These are phyloP conservation scores for Callosobruchus maculatus DNA, from an alignment of 2,888 invertebrate genomes.

Conservation along the genomic window DNA sequence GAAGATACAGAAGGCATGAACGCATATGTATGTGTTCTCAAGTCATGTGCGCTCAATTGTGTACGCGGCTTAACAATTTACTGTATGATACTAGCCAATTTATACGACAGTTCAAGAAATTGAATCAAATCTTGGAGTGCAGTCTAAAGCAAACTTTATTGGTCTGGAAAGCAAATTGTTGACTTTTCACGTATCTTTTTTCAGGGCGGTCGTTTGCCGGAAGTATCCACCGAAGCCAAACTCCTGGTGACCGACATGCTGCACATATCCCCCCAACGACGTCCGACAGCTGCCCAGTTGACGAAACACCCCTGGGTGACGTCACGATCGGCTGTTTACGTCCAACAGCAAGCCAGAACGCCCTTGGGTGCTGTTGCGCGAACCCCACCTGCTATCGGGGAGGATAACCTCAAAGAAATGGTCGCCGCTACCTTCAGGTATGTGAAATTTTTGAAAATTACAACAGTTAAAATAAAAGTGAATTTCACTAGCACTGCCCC, in stretches of 20 bases:
- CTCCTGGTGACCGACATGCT: slow-evolving; percentile 89
- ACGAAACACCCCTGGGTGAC: slow-evolving; percentile 84
- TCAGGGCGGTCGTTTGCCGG: slow-evolving; percentile 70
- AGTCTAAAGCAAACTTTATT: no score
- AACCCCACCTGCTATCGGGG: slow-evolving; percentile 1
- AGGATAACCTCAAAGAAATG: slow-evolving; percentile 54
- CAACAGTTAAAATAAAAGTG: no score
- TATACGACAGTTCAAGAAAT: no score
- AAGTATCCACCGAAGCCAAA: slow-evolving; percentile 80
- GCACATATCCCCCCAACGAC: slow-evolving; percentile 85
- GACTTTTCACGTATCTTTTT: background rate
- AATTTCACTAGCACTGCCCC: no score
- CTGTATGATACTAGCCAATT: no score
- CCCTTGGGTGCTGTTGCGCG: background rate
- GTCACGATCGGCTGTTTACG: slow-evolving; percentile 6
- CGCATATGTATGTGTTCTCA: no score
- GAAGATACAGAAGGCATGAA: no score
- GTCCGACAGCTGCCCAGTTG: slow-evolving; percentile 86
- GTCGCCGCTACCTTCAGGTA: slow-evolving; percentile 62
- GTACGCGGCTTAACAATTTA: no score
- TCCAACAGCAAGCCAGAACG: slow-evolving; percentile 7
- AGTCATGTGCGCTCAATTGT: no score
- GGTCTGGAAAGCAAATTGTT: no score
- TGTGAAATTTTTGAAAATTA: no score
- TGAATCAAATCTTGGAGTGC: no score